Percentiles rank a stretch among this genome's conserved stretches.
phyloP scores from a whole-genome alignment of 1,140 invertebrate species.

The Plodia interpunctella region DNA sequence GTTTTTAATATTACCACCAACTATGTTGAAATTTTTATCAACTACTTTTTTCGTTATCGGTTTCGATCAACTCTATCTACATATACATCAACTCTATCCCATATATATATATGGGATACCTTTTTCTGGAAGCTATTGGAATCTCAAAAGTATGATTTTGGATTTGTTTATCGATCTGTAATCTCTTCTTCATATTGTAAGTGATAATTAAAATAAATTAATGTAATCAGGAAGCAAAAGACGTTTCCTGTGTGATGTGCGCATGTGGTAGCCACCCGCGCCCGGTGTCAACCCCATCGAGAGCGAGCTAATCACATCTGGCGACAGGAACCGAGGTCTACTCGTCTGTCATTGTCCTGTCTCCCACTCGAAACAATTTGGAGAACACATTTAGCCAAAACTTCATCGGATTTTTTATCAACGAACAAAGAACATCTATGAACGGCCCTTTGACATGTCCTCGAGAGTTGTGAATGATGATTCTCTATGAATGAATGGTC shows the following conservation, averaged over 20 bases:
- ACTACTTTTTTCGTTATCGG: no score
- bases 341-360: slow-evolving; percentile 34
- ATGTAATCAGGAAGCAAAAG: slow-evolving; percentile 33
- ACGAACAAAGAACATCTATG: slow-evolving; percentile 31
- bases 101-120: no score
- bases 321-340: slow-evolving; percentile 7
- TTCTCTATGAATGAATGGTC: slow-evolving; percentile 19
- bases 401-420: slow-evolving; percentile 38
- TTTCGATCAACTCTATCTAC: no score
- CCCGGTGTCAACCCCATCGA: slow-evolving; percentile 29
- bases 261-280: slow-evolving; percentile 25
- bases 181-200: not conserved
- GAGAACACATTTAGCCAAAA: slow-evolving; percentile 46
- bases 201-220: slow-evolving; percentile 13
- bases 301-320: slow-evolving; percentile 33
- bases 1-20: no score
- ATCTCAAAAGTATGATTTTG: no score
- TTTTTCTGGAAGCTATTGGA: no score
- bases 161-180: not conserved
- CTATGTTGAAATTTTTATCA: no score
- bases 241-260: slow-evolving; percentile 27
- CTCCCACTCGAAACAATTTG: slow-evolving; percentile 29
- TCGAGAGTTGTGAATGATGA: slow-evolving; percentile 39
- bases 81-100: no score
- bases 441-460: slow-evolving; percentile 33